These are phyloP conservation scores for Macaca fascicularis DNA, from an alignment of 2,113 vertebrate genomes.

Conservation along the genomic window DNA sequence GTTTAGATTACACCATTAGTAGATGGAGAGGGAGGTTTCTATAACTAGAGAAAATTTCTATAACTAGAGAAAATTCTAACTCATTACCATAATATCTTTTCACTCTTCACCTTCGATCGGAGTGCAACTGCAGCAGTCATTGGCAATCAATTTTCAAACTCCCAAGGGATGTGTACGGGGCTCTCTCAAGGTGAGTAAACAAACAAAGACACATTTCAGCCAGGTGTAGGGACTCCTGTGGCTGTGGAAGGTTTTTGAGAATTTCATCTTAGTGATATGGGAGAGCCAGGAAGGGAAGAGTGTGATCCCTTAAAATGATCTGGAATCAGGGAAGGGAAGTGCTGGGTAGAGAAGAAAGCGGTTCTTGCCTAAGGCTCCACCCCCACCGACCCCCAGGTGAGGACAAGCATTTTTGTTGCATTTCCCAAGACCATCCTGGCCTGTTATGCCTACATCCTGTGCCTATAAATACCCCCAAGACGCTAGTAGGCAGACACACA, in stretches of 20 bases:
- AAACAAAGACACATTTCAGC: neutral
- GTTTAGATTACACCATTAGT: neutral
- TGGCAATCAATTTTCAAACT: neutral
- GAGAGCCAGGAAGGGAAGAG: too few relatives aligned
- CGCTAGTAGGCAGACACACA: too few relatives aligned
- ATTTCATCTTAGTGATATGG: neutral
- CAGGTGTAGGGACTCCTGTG: neutral
- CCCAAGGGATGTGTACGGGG: rapidly evolving
- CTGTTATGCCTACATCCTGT: too few relatives aligned
- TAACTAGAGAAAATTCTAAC: neutral
- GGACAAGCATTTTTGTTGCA: too few relatives aligned
- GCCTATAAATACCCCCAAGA: too few relatives aligned
- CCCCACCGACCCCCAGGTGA: too few relatives aligned
- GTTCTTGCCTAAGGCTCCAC: too few relatives aligned
- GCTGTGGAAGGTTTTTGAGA: neutral
- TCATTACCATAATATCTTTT: neutral
- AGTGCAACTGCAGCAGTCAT: neutral
- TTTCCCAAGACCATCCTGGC: too few relatives aligned
- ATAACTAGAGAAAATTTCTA: too few relatives aligned
- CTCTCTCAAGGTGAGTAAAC: neutral
- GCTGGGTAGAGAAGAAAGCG: too few relatives aligned
- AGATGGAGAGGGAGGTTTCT: neutral
- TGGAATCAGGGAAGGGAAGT: too few relatives aligned
- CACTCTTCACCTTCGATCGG: neutral
- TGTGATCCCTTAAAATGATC: too few relatives aligned